phyloP scores from a whole-genome alignment of 2,113 vertebrate species.

The Cyphomyrus discorhynchus region DNA sequence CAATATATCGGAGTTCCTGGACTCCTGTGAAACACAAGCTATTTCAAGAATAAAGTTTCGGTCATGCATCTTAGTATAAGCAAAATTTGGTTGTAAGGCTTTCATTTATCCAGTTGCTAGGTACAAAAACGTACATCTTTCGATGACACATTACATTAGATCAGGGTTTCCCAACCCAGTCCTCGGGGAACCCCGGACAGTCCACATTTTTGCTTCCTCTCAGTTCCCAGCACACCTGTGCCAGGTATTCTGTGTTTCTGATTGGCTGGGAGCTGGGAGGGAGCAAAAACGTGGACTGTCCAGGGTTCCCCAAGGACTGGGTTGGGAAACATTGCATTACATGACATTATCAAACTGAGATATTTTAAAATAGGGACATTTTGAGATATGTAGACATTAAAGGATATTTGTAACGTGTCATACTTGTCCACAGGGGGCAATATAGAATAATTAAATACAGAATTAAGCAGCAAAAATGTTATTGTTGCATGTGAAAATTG shows the following conservation, averaged over 20 bases:
- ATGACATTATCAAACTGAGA: background rate
- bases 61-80: background rate
- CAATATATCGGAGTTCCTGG: background rate
- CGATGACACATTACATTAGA: background rate
- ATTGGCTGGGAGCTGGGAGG: no score
- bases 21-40: background rate
- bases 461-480: background rate
- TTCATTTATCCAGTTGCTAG: background rate
- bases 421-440: background rate
- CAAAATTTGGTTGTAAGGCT: background rate
- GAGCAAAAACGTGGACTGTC: no score
- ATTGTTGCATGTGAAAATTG: background rate
- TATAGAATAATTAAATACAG: background rate
- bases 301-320: no score
- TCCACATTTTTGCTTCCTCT: no score
- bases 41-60: background rate
- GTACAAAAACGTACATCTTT: background rate
- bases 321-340: background rate
- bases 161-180: no score
- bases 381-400: background rate
- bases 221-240: no score
- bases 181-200: no score
- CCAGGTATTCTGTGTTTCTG: no score
- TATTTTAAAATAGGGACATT: background rate
- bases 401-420: background rate